Base-by-base conservation (phyloP, 1,140 invertebrate genomes). In the Frieseomelitta varia region DNA sequence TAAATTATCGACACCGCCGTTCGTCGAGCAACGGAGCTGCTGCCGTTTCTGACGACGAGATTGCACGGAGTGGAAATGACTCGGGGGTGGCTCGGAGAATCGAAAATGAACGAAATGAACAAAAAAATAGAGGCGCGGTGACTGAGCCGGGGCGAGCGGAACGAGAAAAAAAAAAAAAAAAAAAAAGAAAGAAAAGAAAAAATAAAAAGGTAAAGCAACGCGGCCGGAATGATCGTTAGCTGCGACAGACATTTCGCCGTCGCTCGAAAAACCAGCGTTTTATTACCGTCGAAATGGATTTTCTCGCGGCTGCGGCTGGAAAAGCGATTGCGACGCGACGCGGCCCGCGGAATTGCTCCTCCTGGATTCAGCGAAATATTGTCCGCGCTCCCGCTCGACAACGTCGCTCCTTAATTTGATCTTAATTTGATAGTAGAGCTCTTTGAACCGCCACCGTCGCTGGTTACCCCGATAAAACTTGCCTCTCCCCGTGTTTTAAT, bases 261-360 rank as follows among this genome's bases (percentile, higher is more conserved):
- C 19, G 19, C 56, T 19, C 51, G 24, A 58, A 65, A 75, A 67
- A 56, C 11, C 19, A 51, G 2, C 2, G 72, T 24, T 82, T 82
- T 82, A 82, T 76, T 82, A 82, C 34, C 34, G 72, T 82, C 61
- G 19, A 76, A 76, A 82, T 76, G 80, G 72, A 82, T 82, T 82
- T 30, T 75, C 34, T 53, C 80, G 72, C 34, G 51, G 24, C 51
- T 34, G 27, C 53, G 61, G 19, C 21, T 15, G 61, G 72, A 68
- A 55, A 76, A 73, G 19, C 61, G 63, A 68, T 68, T 56, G 12
- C n/a, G 19, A 65, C 63, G 30, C n/a, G 39, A 47, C 39, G 39
- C 39, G 39, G 39, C 39, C 39, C 39, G 39, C 39, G 39, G 39
- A 47, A 47, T 47, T 47, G 39, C 39, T 47, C 39, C 39, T 47